These are phyloP conservation scores for Syngnathus rostellatus DNA, from an alignment of 2,797 vertebrate genomes.

Conservation along the genomic window DNA sequence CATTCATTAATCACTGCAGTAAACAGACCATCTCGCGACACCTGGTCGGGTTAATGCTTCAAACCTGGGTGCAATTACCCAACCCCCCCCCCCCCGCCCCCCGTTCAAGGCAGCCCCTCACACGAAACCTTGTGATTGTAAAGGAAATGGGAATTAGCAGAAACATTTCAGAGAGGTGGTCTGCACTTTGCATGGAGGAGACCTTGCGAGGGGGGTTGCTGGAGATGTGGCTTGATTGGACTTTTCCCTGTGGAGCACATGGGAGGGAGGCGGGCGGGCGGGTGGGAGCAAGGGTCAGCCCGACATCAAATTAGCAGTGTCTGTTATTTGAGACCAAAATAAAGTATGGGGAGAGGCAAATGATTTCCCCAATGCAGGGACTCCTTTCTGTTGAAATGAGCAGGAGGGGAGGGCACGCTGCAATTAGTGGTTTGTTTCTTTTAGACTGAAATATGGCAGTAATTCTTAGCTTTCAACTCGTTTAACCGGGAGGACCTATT, in stretches of 20 bases:
- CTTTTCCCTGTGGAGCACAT: constrained; percentile 68
- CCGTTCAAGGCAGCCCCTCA: constrained; percentile 70
- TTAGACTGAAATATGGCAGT: constrained; percentile 80
- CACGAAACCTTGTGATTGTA: constrained; percentile 86
- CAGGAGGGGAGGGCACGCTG: constrained; percentile 74
- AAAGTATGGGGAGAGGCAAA: constrained; percentile 81
- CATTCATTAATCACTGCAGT: constrained; percentile 90
- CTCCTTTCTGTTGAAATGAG: constrained; percentile 67
- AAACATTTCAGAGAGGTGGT: constrained; percentile 75
- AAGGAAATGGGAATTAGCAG: constrained; percentile 95
- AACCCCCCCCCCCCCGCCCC: constrained; percentile 65
- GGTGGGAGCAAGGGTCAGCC: constrained; percentile 73
- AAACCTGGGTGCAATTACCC: constrained; percentile 83
- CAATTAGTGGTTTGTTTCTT: constrained; percentile 81
- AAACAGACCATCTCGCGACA: constrained; percentile 84
- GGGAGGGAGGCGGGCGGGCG: constrained; percentile 2
- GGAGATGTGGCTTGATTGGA: constrained; percentile 79
- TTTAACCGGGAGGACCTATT: constrained; percentile 69
- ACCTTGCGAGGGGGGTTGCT: constrained; percentile 16
- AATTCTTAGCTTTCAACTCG: constrained; percentile 79
- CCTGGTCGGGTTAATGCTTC: constrained; percentile 85
- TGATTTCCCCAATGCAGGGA: constrained; percentile 72
- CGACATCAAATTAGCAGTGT: constrained; percentile 85
- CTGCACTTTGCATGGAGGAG: constrained; percentile 67
- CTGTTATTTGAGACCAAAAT: constrained; percentile 90